phyloP scores from a whole-genome alignment of 2,888 invertebrate genomes.

The Diadromus collaris region DNA sequence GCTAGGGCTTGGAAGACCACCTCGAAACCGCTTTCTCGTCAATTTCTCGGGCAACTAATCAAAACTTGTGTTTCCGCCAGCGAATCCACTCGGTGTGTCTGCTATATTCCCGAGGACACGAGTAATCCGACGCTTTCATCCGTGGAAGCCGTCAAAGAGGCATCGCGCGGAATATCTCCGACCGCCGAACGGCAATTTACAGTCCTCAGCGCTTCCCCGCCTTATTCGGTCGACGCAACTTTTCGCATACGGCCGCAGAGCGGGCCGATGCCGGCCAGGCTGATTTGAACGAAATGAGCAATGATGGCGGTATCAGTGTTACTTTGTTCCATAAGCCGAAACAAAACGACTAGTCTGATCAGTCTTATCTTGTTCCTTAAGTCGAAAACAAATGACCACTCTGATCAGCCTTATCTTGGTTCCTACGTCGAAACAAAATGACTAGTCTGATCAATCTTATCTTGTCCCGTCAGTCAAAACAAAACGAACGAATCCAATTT shows the following conservation, averaged over 20 bases:
- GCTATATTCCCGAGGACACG: conserved; percentile 49
- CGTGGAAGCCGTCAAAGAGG: conserved; percentile 22
- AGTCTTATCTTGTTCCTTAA: too few species aligned
- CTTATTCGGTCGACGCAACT: conserved; percentile 8
- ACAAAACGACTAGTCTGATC: too few species aligned
- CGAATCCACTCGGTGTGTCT: conserved; percentile 47
- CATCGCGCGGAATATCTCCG: conserved; percentile 16
- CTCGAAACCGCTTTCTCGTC: conserved; percentile 65
- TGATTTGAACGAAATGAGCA: too few species aligned
- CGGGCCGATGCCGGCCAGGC: too few species aligned
- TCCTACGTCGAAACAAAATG: too few species aligned
- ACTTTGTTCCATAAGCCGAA: too few species aligned
- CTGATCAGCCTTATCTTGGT: too few species aligned
- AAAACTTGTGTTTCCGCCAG: conserved; percentile 71
- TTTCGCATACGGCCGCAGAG: not conserved
- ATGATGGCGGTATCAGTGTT: too few species aligned
- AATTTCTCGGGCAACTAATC: conserved; percentile 73
- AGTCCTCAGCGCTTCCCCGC: not conserved
- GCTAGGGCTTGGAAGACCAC: conserved; percentile 21
- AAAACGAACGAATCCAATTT: too few species aligned
- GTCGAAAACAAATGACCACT: too few species aligned
- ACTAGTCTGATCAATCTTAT: too few species aligned
- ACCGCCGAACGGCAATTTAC: conserved; percentile 3
- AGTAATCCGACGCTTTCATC: conserved; percentile 52
- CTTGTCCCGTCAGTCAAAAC: too few species aligned